Conservation (phyloP, 2,113 vertebrate genomes). For the Platysternon megacephalum region DNA sequence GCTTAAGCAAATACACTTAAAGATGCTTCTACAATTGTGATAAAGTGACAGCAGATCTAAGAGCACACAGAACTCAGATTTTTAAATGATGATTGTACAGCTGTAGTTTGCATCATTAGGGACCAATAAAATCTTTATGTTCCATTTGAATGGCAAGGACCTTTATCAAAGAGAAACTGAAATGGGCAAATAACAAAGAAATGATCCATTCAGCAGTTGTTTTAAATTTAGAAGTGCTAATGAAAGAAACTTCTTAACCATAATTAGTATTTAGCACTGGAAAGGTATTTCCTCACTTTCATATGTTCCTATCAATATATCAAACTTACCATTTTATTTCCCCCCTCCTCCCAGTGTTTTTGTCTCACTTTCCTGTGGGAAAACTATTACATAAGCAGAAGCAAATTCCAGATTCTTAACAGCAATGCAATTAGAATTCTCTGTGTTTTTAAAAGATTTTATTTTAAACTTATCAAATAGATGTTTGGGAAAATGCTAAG, state of each 20-base stretch:
- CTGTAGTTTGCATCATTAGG: conserved; percentile 68
- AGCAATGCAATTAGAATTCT: not conserved
- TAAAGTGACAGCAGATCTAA: conserved; percentile 65
- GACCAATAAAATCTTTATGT: conserved; percentile 76
- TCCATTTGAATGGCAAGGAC: conserved; percentile 48
- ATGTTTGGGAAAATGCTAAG: conserved; percentile 1
- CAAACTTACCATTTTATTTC: conserved; percentile 21
- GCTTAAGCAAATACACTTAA: conserved; percentile 79
- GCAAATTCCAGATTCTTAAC: not conserved
- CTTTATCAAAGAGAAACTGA: conserved; percentile 61
- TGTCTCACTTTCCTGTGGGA: conserved; percentile 10
- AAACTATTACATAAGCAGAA: conserved; percentile 6
- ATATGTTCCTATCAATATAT: not conserved
- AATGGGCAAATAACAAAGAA: conserved; percentile 69
- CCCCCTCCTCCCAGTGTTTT: not conserved
- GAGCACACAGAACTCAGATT: conserved; percentile 58
- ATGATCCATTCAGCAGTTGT: conserved; percentile 56
- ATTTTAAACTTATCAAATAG: not conserved
- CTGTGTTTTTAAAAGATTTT: not conserved
- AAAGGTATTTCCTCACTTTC: conserved; percentile 26
- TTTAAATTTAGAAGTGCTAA: conserved; percentile 64
- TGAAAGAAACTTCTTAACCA: conserved; percentile 43
- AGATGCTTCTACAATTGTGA: conserved; percentile 68
- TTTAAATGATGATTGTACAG: conserved; percentile 72
- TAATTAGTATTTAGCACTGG: conserved; percentile 52